Evolutionary conservation across 2,113 vertebrate species (phyloP).

Genomic region (Cairina moschata): DNA sequence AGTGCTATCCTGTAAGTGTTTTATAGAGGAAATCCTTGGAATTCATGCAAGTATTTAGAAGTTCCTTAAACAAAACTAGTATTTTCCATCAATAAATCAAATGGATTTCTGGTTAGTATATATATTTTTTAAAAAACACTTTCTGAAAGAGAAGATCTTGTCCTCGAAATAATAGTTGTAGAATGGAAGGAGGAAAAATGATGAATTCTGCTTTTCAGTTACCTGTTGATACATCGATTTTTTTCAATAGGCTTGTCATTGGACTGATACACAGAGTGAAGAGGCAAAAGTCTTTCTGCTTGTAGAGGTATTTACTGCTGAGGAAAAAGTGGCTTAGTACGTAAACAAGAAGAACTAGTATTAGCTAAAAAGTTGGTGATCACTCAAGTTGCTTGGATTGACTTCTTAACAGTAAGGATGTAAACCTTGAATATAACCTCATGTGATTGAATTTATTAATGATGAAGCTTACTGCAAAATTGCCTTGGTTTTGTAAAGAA

Average conservation of each 20-base stretch:
- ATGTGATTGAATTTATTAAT: neutral
- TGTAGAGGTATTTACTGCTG: neutral
- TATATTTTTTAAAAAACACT: neutral
- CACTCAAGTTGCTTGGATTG: neutral
- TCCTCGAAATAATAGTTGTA: neutral
- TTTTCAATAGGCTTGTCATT: neutral
- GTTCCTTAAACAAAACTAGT: neutral
- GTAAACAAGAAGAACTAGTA: neutral
- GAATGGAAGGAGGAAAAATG: neutral
- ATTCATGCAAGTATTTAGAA: neutral
- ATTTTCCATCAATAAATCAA: neutral
- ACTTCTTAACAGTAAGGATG: neutral
- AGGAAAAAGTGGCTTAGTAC: neutral
- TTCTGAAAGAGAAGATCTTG: neutral
- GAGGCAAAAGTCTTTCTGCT: neutral
- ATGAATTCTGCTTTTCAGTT: neutral
- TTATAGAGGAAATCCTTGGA: too few species aligned
- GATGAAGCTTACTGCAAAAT: neutral
- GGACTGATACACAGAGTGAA: neutral
- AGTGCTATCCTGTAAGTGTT: neutral
- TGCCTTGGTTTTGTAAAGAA: neutral
- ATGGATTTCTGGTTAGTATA: neutral
- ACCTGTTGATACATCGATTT: neutral
- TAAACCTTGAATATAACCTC: neutral
- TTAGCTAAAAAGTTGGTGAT: neutral